These are phyloP conservation scores for Arrhamphus sclerolepis DNA, from an alignment of 2,797 vertebrate species.

Conservation along the genomic window DNA sequence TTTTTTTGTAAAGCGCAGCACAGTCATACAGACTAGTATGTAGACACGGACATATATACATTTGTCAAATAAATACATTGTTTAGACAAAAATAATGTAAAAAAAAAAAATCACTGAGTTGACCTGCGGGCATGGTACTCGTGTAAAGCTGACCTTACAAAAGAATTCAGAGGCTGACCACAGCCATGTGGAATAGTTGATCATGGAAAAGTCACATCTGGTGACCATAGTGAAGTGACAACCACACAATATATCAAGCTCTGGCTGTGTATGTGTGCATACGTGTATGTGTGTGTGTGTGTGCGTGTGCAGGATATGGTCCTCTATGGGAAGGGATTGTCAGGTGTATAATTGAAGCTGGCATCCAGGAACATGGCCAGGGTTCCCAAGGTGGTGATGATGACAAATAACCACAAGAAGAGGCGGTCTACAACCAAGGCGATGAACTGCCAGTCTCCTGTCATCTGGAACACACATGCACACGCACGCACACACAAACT, in stretches of 20 bases:
- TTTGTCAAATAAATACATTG: too few relatives aligned
- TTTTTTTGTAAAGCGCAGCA: too few relatives aligned
- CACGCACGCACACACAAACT: conserved; percentile 8
- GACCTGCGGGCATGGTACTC: too few relatives aligned
- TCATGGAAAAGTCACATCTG: conserved; percentile 43
- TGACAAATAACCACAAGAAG: conserved; percentile 83
- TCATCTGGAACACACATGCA: conserved; percentile 69
- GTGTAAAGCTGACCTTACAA: too few relatives aligned
- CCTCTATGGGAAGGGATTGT: conserved; percentile 77
- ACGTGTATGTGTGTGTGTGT: neutral
- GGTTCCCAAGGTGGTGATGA: conserved; percentile 83
- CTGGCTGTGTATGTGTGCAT: neutral
- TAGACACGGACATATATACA: too few relatives aligned
- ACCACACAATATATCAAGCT: neutral
- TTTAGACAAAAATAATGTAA: too few relatives aligned
- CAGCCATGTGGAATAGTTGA: conserved; percentile 36
- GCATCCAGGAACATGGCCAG: conserved; percentile 84
- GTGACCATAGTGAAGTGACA: conserved; percentile 8
- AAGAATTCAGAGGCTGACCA: neutral
- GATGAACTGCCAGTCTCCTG: conserved; percentile 84
- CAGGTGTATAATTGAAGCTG: conserved; percentile 84
- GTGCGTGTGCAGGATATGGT: conserved; percentile 11
- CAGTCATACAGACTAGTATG: too few relatives aligned
- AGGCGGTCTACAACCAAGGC: conserved; percentile 84
- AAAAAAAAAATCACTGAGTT: too few relatives aligned